Conservation (phyloP, 2,888 invertebrate genomes). For the Cephus spinipes region DNA sequence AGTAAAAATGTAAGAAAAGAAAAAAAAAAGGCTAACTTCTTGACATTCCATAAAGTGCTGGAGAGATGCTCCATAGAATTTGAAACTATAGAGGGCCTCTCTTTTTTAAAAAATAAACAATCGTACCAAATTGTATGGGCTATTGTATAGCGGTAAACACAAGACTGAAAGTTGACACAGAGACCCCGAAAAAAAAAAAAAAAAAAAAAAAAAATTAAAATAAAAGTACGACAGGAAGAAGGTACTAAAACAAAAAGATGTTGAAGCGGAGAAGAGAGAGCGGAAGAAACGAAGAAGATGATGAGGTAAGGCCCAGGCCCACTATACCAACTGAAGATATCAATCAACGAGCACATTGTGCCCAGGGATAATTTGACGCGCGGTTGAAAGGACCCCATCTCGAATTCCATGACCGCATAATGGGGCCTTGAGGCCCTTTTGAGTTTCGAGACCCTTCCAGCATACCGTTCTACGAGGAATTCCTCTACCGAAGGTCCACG, state of each 20-base stretch:
- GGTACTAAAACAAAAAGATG: not conserved
- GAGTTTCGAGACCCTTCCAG: slow-evolving; percentile 10
- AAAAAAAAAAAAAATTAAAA: not conserved
- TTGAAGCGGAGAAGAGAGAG: slow-evolving; percentile 7
- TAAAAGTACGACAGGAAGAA: not conserved
- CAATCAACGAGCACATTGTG: slow-evolving; percentile 63
- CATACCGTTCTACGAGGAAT: not conserved
- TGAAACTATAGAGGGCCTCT: not conserved
- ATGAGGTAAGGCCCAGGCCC: slow-evolving; percentile 23
- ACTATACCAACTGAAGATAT: slow-evolving; percentile 61
- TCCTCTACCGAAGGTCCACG: not conserved
- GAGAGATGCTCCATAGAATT: not conserved
- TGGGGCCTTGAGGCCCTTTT: slow-evolving; percentile 36
- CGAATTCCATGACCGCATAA: slow-evolving; percentile 62
- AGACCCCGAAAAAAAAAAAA: not conserved
- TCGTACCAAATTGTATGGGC: not conserved
- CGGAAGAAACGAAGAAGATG: slow-evolving; percentile 9
- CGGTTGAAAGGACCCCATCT: slow-evolving; percentile 60
- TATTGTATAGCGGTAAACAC: not conserved
- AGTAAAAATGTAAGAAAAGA: not conserved
- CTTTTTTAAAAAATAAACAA: not conserved
- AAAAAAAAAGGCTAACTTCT: not conserved
- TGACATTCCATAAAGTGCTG: not conserved
- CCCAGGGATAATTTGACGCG: slow-evolving; percentile 63
- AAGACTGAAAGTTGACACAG: not conserved